Evolutionary conservation across 1,140 invertebrate species (phyloP).

Genomic region (Euura lappo): DNA sequence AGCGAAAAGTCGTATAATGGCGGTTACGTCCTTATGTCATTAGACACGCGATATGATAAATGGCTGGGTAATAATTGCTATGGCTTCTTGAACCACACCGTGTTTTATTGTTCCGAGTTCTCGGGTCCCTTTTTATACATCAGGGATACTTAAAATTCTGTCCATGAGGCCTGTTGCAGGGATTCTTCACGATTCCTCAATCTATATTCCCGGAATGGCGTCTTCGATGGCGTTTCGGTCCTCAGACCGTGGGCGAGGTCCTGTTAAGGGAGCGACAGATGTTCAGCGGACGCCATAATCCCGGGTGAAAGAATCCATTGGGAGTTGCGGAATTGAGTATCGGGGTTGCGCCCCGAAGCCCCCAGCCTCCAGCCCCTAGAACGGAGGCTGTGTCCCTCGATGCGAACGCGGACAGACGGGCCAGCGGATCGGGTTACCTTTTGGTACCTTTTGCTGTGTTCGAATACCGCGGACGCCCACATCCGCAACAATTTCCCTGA

Average conservation of each 20-base stretch:
- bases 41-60: no score
- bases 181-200: neutral
- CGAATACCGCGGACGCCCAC: slow-evolving; percentile 40
- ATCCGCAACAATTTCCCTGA: slow-evolving; percentile 54
- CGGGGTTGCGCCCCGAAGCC: slow-evolving; percentile 34
- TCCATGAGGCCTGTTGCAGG: no score
- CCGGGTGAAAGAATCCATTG: slow-evolving; percentile 40
- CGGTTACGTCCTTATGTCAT: no score
- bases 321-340: slow-evolving; percentile 29
- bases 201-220: neutral
- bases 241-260: neutral
- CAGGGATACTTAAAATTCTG: no score
- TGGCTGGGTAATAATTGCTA: no score
- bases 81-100: no score
- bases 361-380: slow-evolving; percentile 1
- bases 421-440: slow-evolving; percentile 49
- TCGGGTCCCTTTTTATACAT: no score
- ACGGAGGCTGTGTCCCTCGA: neutral
- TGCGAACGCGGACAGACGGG: slow-evolving; percentile 17
- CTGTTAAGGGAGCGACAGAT: slow-evolving; percentile 51
- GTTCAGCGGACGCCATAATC: slow-evolving; percentile 47
- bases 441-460: neutral
- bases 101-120: no score
- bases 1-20: no score
- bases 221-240: neutral